Conservation (phyloP, 2,888 invertebrate species). For the Hydroisotoma schaefferi region DNA sequence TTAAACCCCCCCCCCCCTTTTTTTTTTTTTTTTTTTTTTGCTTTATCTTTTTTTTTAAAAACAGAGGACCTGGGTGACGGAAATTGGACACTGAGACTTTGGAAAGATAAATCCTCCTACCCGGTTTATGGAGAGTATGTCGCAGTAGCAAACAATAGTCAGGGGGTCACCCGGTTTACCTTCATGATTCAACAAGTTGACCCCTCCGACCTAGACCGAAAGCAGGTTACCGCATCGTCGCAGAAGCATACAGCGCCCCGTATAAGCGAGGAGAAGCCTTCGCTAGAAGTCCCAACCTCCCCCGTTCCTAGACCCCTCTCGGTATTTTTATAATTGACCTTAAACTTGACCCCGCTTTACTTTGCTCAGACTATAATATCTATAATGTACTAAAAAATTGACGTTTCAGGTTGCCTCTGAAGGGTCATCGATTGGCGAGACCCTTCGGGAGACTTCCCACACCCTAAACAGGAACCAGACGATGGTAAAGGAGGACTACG, state of each 20-base stretch:
- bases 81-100: conserved; percentile 39
- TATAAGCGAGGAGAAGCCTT: background rate
- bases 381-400: too few relatives aligned
- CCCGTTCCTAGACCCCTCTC: conserved; percentile 27
- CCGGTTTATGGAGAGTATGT: conserved; percentile 37
- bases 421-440: conserved; percentile 44
- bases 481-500: conserved; percentile 36
- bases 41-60: conserved; percentile 6
- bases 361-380: background rate
- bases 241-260: too few relatives aligned
- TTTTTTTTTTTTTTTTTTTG: too few relatives aligned
- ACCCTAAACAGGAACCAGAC: conserved; percentile 42
- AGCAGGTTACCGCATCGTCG: background rate
- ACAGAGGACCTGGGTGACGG: conserved; percentile 45
- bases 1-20: background rate
- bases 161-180: conserved; percentile 38
- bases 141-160: conserved; percentile 38
- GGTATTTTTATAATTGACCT: conserved; percentile 8
- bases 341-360: too few relatives aligned
- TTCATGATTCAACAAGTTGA: conserved; percentile 35
- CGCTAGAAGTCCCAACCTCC: conserved; percentile 18
- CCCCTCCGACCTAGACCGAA: too few relatives aligned
- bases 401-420: conserved; percentile 37
- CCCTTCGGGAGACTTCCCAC: conserved; percentile 45
- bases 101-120: conserved; percentile 25